Percentiles rank a stretch among this genome's conserved stretches.
Conservation (phyloP, 2,888 invertebrate species). For the Congeria kusceri region DNA sequence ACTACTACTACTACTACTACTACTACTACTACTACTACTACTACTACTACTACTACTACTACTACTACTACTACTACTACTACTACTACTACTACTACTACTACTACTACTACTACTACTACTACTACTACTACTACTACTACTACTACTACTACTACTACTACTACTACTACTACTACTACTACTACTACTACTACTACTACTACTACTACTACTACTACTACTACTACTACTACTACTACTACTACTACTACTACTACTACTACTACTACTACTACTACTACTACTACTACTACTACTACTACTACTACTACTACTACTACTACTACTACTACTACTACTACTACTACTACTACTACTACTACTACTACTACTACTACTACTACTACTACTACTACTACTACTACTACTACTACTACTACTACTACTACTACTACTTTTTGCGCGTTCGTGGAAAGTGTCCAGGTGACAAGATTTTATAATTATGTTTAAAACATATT, state of each 20-base stretch:
- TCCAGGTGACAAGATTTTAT: too few species aligned
- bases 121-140: conserved; percentile 57
- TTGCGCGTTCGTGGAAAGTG: too few species aligned
- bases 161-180: conserved; percentile 60
- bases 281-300: conserved; percentile 35
- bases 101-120: conserved; percentile 55
- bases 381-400: conserved; percentile 19
- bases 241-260: conserved; percentile 33
- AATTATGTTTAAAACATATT: too few species aligned
- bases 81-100: conserved; percentile 46
- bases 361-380: background rate
- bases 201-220: conserved; percentile 39
- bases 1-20: conserved; percentile 52
- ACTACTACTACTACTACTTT: conserved; percentile 21
- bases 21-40: conserved; percentile 34
- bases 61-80: conserved; percentile 46
- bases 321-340: background rate
- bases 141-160: conserved; percentile 60
- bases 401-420: conserved; percentile 30
- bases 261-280: conserved; percentile 38
- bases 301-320: conserved; percentile 28
- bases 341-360: background rate
- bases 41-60: conserved; percentile 42
- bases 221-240: conserved; percentile 32
- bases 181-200: conserved; percentile 50